Evolutionary conservation across 1,140 invertebrate species (phyloP).

Genomic region (Rhynchophorus ferrugineus): DNA sequence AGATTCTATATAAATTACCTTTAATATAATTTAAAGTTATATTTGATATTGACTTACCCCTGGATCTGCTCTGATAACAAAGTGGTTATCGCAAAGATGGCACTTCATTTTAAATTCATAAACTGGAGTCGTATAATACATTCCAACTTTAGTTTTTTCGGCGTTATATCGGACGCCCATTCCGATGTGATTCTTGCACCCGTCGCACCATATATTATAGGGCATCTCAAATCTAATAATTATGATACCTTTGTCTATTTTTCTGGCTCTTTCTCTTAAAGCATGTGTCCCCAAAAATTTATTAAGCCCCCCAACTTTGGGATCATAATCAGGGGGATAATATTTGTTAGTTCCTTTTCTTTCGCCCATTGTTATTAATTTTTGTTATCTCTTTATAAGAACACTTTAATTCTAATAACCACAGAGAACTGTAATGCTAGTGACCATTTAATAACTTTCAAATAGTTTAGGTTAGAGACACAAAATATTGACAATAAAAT

Average conservation of each 20-base stretch:
- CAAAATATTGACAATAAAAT: too few species aligned
- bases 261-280: slow-evolving; percentile 86
- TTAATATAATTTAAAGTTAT: background rate
- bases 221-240: slow-evolving; percentile 99
- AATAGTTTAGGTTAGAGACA: too few species aligned
- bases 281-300: slow-evolving; percentile 94
- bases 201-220: slow-evolving; percentile 99
- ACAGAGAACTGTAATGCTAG: too few species aligned
- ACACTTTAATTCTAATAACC: too few species aligned
- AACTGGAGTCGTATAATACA: slow-evolving; percentile 96
- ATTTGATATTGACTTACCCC: slow-evolving; percentile 65
- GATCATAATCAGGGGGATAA: slow-evolving; percentile 98
- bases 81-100: slow-evolving; percentile 95
- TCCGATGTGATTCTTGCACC: slow-evolving; percentile 96
- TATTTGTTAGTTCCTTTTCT: slow-evolving; percentile 96
- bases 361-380: slow-evolving; percentile 87
- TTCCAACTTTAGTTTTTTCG: slow-evolving; percentile 97
- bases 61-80: slow-evolving; percentile 98
- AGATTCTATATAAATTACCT: slow-evolving; percentile 67
- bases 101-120: slow-evolving; percentile 99
- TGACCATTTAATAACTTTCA: too few species aligned
- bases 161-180: slow-evolving; percentile 99
- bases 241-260: slow-evolving; percentile 91
- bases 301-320: slow-evolving; percentile 85
- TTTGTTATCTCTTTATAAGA: too few species aligned